Conservation (phyloP, 2,888 invertebrate genomes). For the Caenorhabditis japonica region DNA sequence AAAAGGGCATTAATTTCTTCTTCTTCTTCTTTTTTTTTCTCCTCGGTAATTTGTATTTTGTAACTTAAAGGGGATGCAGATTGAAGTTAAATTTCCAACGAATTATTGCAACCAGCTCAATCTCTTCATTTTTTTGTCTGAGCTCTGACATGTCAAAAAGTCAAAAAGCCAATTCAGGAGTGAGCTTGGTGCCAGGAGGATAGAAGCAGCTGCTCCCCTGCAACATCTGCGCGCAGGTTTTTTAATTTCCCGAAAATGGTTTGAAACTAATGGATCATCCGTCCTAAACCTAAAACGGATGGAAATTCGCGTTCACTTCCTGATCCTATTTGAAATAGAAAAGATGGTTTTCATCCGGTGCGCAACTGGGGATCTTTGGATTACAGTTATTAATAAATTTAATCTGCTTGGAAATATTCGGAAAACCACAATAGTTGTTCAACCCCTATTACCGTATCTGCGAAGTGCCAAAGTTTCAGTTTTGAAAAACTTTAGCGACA, state of each 20-base stretch:
- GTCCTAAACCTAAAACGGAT: too few species aligned
- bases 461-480: slow-evolving; percentile 31
- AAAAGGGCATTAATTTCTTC: slow-evolving; percentile 23
- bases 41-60: slow-evolving; percentile 30
- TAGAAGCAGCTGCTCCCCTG: slow-evolving; percentile 34
- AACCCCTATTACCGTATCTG: slow-evolving; percentile 19
- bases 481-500: slow-evolving; percentile 15
- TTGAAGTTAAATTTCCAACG: too few species aligned
- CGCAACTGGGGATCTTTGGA: too few species aligned
- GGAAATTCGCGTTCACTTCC: too few species aligned
- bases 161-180: too few species aligned
- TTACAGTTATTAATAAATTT: too few species aligned
- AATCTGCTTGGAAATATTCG: background rate
- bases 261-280: slow-evolving; percentile 49
- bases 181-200: slow-evolving; percentile 45
- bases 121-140: too few species aligned
- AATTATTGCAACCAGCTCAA: too few species aligned
- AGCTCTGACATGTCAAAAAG: too few species aligned
- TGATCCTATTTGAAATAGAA: too few species aligned
- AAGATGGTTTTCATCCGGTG: too few species aligned
- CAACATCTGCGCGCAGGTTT: slow-evolving; percentile 51
- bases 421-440: background rate
- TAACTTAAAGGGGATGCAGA: too few species aligned
- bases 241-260: slow-evolving; percentile 45
- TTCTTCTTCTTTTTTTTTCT: slow-evolving; percentile 14